Conservation (phyloP, 2,888 invertebrate genomes). For the Amphipoea oculea region DNA sequence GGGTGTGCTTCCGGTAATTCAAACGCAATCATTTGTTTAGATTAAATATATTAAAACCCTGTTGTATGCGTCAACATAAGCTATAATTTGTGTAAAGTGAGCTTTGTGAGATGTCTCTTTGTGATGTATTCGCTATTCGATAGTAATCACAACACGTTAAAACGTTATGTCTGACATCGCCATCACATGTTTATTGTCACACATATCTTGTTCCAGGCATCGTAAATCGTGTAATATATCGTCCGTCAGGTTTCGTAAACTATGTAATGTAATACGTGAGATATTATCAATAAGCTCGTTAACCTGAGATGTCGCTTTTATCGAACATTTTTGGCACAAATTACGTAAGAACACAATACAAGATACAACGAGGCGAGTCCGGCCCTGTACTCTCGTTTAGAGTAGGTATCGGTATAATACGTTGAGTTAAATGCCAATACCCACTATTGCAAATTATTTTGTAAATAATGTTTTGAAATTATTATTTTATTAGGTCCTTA, state of each 20-base stretch:
- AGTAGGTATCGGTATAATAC: background rate
- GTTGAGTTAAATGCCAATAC: slow-evolving; percentile 3
- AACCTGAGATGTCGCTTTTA: slow-evolving; percentile 10
- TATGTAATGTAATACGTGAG: slow-evolving; percentile 41
- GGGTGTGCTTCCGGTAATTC: background rate
- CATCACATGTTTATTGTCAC: slow-evolving; percentile 38
- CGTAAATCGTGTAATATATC: slow-evolving; percentile 49
- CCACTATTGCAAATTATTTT: background rate
- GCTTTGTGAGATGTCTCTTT: slow-evolving; percentile 1
- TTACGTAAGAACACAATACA: slow-evolving; percentile 1
- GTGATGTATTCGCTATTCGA: background rate
- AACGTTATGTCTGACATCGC: background rate
- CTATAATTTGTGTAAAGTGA: background rate
- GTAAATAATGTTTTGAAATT: slow-evolving; percentile 4
- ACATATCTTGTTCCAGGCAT: slow-evolving; percentile 41
- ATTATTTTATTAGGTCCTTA: background rate
- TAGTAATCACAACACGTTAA: slow-evolving; percentile 3
- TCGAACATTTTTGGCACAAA: slow-evolving; percentile 28
- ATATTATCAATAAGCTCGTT: slow-evolving; percentile 42
- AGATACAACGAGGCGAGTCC: slow-evolving; percentile 8
- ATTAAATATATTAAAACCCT: background rate
- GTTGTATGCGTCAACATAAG: background rate
- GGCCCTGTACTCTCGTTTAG: slow-evolving; percentile 8
- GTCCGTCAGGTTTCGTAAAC: slow-evolving; percentile 27
- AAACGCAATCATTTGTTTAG: background rate